These are phyloP conservation scores for Lamprotornis superbus DNA, from an alignment of 2,113 vertebrate species.

Conservation along the genomic window DNA sequence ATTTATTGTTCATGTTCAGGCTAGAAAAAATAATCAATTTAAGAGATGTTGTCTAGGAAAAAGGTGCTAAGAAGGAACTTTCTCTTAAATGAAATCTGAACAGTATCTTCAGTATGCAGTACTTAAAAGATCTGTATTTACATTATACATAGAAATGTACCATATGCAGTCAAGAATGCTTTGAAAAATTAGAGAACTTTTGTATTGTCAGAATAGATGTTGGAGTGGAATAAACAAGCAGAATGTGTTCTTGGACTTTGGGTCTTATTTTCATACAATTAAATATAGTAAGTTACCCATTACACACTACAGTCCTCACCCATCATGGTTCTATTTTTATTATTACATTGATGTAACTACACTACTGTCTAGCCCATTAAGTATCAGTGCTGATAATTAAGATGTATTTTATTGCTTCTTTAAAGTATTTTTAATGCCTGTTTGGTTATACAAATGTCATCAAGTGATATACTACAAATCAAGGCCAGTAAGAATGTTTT, in stretches of 20 bases:
- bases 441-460: background rate
- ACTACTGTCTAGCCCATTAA: background rate
- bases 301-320: background rate
- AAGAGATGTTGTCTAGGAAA: background rate
- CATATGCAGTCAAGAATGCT: background rate
- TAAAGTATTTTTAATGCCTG: background rate
- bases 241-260: background rate
- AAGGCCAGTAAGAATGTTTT: background rate
- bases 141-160: background rate
- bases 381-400: background rate
- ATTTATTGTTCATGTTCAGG: background rate
- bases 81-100: background rate
- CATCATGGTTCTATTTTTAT: background rate
- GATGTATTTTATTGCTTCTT: background rate
- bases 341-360: background rate
- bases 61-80: background rate
- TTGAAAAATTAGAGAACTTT: background rate
- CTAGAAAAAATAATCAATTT: background rate
- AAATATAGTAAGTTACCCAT: background rate
- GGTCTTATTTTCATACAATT: background rate
- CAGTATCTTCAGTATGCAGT: background rate
- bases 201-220: background rate
- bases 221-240: background rate
- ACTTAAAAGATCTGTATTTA: background rate
- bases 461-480: background rate